Conservation (phyloP, 1,140 invertebrate species). For the Heliconius eleuchia region DNA sequence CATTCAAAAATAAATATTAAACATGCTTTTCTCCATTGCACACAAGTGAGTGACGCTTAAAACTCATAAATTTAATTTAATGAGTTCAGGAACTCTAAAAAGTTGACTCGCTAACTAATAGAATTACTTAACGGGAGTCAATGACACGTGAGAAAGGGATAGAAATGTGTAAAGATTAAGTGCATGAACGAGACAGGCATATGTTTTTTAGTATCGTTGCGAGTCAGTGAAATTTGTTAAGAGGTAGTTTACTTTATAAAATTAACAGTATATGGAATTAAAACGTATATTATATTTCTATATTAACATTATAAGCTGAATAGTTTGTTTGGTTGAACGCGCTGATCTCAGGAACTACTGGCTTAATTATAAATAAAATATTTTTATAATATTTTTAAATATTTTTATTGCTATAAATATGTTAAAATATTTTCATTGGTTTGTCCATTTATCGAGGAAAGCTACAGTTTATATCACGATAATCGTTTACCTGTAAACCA, state of each 20-base stretch:
- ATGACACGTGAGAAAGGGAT: constrained; percentile 47
- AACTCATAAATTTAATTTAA: constrained; percentile 4
- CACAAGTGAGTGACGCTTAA: neutral
- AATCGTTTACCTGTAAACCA: too few species aligned
- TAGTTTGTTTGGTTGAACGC: too few species aligned
- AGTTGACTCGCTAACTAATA: constrained; percentile 18
- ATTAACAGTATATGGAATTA: neutral
- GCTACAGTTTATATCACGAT: too few species aligned
- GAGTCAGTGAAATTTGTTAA: constrained; percentile 56
- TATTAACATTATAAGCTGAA: too few species aligned
- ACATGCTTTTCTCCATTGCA: neutral
- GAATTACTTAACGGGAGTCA: constrained; percentile 42
- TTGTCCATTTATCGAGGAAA: too few species aligned
- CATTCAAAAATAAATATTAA: neutral
- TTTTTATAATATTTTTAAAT: too few species aligned
- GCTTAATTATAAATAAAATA: too few species aligned
- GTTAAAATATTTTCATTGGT: too few species aligned
- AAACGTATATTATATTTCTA: neutral
- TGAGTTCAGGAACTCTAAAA: constrained; percentile 17
- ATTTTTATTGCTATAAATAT: too few species aligned
- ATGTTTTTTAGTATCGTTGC: constrained; percentile 42
- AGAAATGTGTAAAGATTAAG: constrained; percentile 21
- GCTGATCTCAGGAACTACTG: too few species aligned
- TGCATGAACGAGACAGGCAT: constrained; percentile 41
- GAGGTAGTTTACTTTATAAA: constrained; percentile 21